Conservation (phyloP, 2,888 invertebrate species). For the Beris chalybata region DNA sequence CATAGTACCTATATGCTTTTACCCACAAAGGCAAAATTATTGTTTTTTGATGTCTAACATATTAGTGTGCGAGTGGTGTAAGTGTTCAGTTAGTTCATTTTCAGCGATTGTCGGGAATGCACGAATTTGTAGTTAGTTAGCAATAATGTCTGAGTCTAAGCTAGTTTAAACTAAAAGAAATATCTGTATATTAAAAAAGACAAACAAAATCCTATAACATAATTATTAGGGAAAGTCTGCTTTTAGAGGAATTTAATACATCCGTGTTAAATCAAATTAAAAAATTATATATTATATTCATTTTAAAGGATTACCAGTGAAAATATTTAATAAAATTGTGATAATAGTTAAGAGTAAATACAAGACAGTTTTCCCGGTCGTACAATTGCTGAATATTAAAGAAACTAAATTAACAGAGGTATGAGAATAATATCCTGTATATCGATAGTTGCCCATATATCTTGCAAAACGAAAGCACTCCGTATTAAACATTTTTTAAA, state of each 20-base stretch:
- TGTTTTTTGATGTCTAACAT: too few relatives aligned
- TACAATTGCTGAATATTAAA: too few relatives aligned
- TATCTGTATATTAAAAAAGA: constrained; percentile 2
- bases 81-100: constrained; percentile 40
- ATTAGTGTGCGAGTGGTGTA: constrained; percentile 1
- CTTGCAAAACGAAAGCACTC: too few relatives aligned
- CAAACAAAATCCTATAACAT: constrained; percentile 8
- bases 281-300: not conserved
- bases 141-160: constrained; percentile 42
- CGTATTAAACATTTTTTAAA: too few relatives aligned
- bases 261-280: not conserved
- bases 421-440: too few relatives aligned
- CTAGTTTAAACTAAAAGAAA: constrained; percentile 32
- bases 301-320: constrained; percentile 12
- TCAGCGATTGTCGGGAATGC: constrained; percentile 43
- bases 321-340: constrained; percentile 27
- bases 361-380: too few relatives aligned
- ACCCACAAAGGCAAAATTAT: too few relatives aligned
- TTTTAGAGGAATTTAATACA: not conserved
- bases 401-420: too few relatives aligned
- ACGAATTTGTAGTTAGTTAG: constrained; percentile 41
- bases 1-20: not conserved
- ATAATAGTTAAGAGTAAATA: constrained; percentile 26
- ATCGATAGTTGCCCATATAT: too few relatives aligned
- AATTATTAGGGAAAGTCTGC: constrained; percentile 25